Base-by-base conservation (phyloP, 1,140 invertebrate genomes). In the Drosophila orena region DNA sequence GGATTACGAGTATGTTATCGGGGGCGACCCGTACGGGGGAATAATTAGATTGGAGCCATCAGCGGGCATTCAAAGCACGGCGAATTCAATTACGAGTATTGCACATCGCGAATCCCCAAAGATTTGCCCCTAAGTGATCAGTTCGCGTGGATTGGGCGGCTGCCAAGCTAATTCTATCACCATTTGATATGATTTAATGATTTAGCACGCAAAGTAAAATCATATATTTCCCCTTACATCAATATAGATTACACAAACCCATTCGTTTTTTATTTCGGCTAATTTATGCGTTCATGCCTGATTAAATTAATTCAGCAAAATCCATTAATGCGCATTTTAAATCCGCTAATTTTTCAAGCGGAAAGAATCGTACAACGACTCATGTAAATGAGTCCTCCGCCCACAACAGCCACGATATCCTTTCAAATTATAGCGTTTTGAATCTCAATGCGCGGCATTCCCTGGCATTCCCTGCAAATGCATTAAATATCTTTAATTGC, bases 31-130 rank as follows among this genome's bases (percentile, higher is more conserved):
- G 44, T 47, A 44, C 35, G 34, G 35, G 55, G 40, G 66, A 50
- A 50, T 76, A 76, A 76, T 76, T 76, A 58, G 72, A 76, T 76
- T 66, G 54, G 35, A 46, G 20, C 59, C 43, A 46, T 12, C 42
- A 35, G 42, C 50, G 40, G 58, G 14, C 34, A 79, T 66, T 73
- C 69, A 59, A 65, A 42, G 61, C 46, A 14, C 14, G 24, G 38
- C 47, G 22, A 79, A 79, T 58, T 76, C 47, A 76, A 76, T 76
- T 76, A 75, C 30, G 11, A 27, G 52, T 34, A 62, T 44, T 49
- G 47, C 30, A 49, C 20, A 46, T 40, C 4, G 8, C 37, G 54
- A 30, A 17, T 50, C 11, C 12, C 12, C 24, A 38, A 56, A 27
- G 42, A 44, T 12, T 35, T 15, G 20, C 24, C 30, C 20, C 15